Conservation (phyloP, 2,797 vertebrate genomes). For the Darevskia nairensis region DNA sequence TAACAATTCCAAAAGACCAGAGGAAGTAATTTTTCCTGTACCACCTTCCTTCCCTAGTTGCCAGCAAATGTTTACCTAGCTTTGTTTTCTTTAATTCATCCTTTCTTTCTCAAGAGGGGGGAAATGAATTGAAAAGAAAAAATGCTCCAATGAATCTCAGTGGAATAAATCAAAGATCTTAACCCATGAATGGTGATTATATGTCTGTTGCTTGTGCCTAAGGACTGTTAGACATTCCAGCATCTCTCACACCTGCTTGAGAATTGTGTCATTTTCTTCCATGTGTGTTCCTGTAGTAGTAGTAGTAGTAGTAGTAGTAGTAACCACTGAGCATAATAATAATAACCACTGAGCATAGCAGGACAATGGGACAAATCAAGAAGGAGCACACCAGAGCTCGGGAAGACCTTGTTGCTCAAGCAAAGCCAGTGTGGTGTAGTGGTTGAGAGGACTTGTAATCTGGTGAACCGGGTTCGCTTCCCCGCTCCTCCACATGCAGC, state of each 20-base stretch:
- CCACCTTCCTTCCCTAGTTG: conserved; percentile 12
- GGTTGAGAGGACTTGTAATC: no score
- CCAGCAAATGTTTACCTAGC: not conserved
- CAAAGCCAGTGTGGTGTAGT: no score
- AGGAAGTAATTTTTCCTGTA: conserved; percentile 52
- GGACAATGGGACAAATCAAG: no score
- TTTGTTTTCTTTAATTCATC: not conserved
- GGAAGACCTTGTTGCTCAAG: no score
- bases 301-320: no score
- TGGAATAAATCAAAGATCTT: conserved; percentile 66
- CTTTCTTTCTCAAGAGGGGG: not conserved
- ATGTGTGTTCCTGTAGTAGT: not conserved
- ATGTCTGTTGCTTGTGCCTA: conserved; percentile 53
- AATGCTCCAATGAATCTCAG: conserved; percentile 26
- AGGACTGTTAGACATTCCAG: not conserved
- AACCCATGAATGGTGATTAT: conserved; percentile 58
- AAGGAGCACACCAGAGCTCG: no score
- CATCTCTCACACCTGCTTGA: conserved; percentile 9
- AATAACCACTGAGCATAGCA: no score
- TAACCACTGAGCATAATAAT: no score
- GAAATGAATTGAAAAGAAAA: not conserved
- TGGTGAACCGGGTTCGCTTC: no score
- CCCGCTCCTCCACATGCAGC: no score
- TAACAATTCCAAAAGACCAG: conserved; percentile 53
- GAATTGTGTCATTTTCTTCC: not conserved